Base-by-base conservation (phyloP, 2,797 vertebrate genomes). In the Bradypodion ventrale region DNA sequence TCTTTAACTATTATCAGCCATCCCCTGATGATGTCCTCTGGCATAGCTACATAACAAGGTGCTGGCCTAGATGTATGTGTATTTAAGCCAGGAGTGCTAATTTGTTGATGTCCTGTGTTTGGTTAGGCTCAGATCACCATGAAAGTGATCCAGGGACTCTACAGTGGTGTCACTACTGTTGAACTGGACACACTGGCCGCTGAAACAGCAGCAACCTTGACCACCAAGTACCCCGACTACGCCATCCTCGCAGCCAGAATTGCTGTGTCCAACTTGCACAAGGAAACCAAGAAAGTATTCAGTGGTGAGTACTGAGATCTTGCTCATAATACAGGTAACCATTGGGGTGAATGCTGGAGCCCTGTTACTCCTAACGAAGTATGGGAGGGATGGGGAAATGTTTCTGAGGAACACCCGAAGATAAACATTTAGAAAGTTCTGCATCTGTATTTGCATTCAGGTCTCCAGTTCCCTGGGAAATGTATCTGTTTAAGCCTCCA, bases 241-340 rank as follows among this genome's bases (percentile, higher is more conserved):
- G 98, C 99, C 62, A 98, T 99, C 88, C 95, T 99, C 56, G 99
- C 98, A 0, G 98, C 98, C 0, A 96, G 98, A 7, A 98, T 99
- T 19, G 98, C 98, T 0, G 98, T 99, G 19, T 99, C 98, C 87
- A 99, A 99, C 89, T 90, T 99, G 90, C 98, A 99, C 95, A 99
- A 99, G 87, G 98, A 99, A 93, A 99, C 98, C 0, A 99, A 99
- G 96, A 99, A 99, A 40, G 97, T 98, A 73, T 99, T 99, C 93
- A 99, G 98, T 0, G 97, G 97, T 97, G 79, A 90, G 97, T 95
- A 21, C 60, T 37, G 37, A 73, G 44, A 0, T 0, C 2, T 1
- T 46, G 23, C 35, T 72, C 7, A 40, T 29, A 35, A 27, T 10
- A 12, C 66, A 4, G 13, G 0, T 0, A 32, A 19, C 63, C 8